Evolutionary conservation across 1,140 invertebrate genomes (phyloP).

Genomic region (Trachymyrmex septentrionalis): DNA sequence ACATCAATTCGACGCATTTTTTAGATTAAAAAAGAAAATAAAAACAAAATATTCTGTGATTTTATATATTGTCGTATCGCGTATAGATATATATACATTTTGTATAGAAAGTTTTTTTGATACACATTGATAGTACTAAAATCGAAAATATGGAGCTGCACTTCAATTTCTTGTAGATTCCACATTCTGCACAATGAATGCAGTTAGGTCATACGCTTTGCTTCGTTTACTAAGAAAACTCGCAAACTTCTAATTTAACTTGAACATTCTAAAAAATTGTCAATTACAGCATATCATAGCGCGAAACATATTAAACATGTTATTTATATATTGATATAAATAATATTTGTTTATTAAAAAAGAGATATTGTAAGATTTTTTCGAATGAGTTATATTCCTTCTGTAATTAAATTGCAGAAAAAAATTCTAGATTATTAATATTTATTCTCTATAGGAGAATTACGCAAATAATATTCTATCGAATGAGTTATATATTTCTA

Average conservation of each 20-base stretch:
- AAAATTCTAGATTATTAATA: conserved; percentile 13
- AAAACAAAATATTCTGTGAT: conserved; percentile 52
- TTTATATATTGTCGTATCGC: conserved; percentile 16
- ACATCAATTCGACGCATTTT: background rate
- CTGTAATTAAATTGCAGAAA: conserved; percentile 7
- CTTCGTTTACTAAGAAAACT: conserved; percentile 1
- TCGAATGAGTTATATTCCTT: conserved; percentile 25
- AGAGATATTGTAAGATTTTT: conserved; percentile 35
- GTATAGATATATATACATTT: conserved; percentile 50
- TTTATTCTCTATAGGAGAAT: conserved; percentile 12
- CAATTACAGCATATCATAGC: background rate
- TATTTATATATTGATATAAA: conserved; percentile 32
- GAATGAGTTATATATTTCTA: background rate
- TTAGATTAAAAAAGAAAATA: background rate
- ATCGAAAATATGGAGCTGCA: conserved; percentile 1
- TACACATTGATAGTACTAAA: conserved; percentile 43
- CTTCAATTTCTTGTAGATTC: conserved; percentile 1
- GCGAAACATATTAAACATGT: conserved; percentile 5
- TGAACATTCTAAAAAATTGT: conserved; percentile 42
- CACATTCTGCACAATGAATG: conserved; percentile 27
- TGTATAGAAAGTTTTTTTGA: conserved; percentile 28
- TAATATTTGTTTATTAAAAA: conserved; percentile 26
- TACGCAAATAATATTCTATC: conserved; percentile 11
- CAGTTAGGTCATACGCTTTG: conserved; percentile 1
- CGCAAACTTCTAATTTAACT: conserved; percentile 23